These are phyloP conservation scores for Neostethus bicornis DNA, from an alignment of 2,797 vertebrate species.

Conservation along the genomic window DNA sequence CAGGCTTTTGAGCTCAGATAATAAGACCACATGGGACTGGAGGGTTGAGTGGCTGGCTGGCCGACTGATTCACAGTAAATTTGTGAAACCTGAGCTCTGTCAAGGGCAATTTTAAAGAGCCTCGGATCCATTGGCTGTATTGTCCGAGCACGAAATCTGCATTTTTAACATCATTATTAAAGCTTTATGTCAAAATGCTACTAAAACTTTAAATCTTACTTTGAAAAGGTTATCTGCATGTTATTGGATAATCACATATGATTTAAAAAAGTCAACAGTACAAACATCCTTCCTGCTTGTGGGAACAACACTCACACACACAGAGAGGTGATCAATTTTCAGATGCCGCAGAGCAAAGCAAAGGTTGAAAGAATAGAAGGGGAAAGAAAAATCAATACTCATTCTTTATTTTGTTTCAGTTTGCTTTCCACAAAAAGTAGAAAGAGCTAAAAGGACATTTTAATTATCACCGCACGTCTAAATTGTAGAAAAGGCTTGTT, in stretches of 20 bases:
- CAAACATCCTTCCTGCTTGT: constrained; percentile 46
- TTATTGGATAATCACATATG: constrained; percentile 66
- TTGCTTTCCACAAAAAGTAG: constrained; percentile 13
- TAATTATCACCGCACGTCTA: constrained; percentile 1
- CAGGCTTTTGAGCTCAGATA: constrained; percentile 57
- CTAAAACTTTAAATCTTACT: constrained; percentile 4
- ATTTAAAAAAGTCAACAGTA: constrained; percentile 71
- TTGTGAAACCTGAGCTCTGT: constrained; percentile 65
- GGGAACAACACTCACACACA: constrained; percentile 8
- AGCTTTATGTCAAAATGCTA: not conserved
- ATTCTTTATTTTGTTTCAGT: constrained; percentile 49
- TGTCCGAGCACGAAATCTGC: constrained; percentile 7
- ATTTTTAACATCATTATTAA: not conserved
- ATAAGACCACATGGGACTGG: constrained; percentile 72
- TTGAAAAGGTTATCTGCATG: constrained; percentile 5
- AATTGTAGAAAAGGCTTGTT: constrained; percentile 26
- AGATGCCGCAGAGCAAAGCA: constrained; percentile 31
- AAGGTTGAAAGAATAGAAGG: constrained; percentile 18
- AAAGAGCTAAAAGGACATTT: constrained; percentile 8
- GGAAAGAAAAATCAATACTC: constrained; percentile 67
- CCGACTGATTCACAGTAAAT: constrained; percentile 36
- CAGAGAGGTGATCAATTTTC: constrained; percentile 61
- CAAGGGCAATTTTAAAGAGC: constrained; percentile 45
- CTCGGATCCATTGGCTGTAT: constrained; percentile 13
- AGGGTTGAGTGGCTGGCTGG: constrained; percentile 24